A percentile compares a stretch with the other conserved stretches of the same genome.
Evolutionary conservation across 1,140 invertebrate genomes (phyloP).

Genomic region (Neodiprion pinetum): DNA sequence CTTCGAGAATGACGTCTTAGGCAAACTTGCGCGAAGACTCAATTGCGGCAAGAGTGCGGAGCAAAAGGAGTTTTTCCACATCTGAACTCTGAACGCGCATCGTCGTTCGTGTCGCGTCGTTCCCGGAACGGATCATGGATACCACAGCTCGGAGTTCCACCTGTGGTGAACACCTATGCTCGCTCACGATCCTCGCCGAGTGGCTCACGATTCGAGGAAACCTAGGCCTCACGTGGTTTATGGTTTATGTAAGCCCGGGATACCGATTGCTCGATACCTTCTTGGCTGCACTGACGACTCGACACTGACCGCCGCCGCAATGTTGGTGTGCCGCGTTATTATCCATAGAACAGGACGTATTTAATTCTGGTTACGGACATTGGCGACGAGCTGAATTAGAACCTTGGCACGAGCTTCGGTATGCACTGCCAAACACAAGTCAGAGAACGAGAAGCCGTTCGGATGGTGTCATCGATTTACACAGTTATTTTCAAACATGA

Average conservation of each 20-base stretch:
- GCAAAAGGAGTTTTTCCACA: neutral
- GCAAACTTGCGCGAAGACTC: too few relatives aligned
- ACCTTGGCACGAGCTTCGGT: too few relatives aligned
- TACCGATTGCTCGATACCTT: neutral
- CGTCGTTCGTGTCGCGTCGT: neutral
- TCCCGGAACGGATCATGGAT: neutral
- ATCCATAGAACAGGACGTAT: too few relatives aligned
- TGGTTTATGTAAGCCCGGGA: conserved; percentile 19
- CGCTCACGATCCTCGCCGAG: conserved; percentile 37
- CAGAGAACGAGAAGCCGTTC: too few relatives aligned
- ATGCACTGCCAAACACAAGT: too few relatives aligned
- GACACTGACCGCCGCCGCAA: neutral
- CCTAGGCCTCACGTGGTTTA: conserved; percentile 35
- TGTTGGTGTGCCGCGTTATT: too few relatives aligned
- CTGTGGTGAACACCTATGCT: neutral
- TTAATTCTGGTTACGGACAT: too few relatives aligned
- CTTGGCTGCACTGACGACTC: neutral
- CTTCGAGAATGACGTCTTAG: too few relatives aligned
- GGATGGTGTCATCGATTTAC: too few relatives aligned
- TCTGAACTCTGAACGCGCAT: neutral
- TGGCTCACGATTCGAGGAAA: conserved; percentile 54
- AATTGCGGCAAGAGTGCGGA: too few relatives aligned
- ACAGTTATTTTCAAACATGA: too few relatives aligned
- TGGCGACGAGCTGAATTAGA: too few relatives aligned
- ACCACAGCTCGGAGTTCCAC: neutral